These are phyloP conservation scores for Aspidiotus rigidus DNA, from an alignment of 2,888 invertebrate species.

Conservation along the genomic window DNA sequence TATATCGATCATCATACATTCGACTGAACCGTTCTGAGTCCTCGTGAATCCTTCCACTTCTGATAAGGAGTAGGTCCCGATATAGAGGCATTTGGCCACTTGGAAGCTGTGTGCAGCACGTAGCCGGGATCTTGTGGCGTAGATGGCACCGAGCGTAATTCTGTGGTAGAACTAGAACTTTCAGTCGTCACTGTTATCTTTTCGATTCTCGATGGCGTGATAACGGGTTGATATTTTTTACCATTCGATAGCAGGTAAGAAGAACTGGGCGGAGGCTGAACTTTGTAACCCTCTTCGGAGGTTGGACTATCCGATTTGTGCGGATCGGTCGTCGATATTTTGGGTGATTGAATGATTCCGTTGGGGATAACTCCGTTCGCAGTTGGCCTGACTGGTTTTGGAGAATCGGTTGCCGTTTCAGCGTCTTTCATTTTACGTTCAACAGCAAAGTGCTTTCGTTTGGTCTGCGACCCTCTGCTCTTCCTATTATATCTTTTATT, in stretches of 20 bases:
- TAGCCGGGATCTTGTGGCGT: conserved; percentile 64
- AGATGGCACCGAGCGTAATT: conserved; percentile 42
- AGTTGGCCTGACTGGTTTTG: neutral
- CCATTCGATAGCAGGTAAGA: conserved; percentile 35
- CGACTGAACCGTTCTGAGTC: conserved; percentile 22
- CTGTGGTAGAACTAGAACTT: neutral
- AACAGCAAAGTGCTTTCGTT: conserved; percentile 6
- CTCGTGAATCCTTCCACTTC: conserved; percentile 15
- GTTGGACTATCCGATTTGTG: conserved; percentile 28
- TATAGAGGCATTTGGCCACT: conserved; percentile 47
- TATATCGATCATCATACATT: no score
- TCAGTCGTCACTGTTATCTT: conserved; percentile 13
- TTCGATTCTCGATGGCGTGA: conserved; percentile 27
- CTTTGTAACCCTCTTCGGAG: conserved; percentile 18
- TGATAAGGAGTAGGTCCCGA: conserved; percentile 20
- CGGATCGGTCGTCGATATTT: conserved; percentile 20
- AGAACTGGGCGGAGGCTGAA: conserved; percentile 16
- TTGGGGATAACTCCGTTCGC: neutral
- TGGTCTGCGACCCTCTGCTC: conserved; percentile 21
- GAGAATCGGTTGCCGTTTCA: conserved; percentile 17
- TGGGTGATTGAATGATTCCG: conserved; percentile 24
- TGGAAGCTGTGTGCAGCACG: conserved; percentile 61
- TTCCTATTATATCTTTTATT: conserved; percentile 8
- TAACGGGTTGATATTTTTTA: conserved; percentile 28
- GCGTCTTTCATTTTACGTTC: conserved; percentile 14